phyloP scores from a whole-genome alignment of 2,888 invertebrate species.

The Mythimna albipuncta region DNA sequence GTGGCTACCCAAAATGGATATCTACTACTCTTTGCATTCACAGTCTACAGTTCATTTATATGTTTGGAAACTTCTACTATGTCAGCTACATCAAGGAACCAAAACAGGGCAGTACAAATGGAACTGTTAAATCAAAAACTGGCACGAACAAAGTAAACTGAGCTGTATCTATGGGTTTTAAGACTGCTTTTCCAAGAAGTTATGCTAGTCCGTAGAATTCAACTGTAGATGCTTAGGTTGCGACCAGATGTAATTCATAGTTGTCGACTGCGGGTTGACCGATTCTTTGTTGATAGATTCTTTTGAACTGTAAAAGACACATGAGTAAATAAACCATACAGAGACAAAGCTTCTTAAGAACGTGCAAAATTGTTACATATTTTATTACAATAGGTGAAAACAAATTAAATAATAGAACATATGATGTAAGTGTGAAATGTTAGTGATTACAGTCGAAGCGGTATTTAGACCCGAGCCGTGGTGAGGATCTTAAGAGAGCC shows the following conservation, averaged over 20 bases:
- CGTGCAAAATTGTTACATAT: too few relatives aligned
- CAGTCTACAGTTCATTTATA: slow-evolving; percentile 60
- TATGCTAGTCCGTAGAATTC: slow-evolving; percentile 25
- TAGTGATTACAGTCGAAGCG: too few relatives aligned
- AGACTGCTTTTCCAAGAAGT: slow-evolving; percentile 8
- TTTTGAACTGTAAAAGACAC: too few relatives aligned
- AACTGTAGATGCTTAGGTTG: slow-evolving; percentile 4
- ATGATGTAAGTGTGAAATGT: too few relatives aligned
- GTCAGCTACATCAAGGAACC: slow-evolving; percentile 50
- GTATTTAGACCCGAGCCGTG: too few relatives aligned
- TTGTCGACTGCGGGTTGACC: background rate
- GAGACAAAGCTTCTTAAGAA: too few relatives aligned
- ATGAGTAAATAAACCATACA: too few relatives aligned
- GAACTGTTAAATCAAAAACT: slow-evolving; percentile 10
- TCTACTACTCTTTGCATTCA: slow-evolving; percentile 10
- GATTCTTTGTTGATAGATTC: background rate
- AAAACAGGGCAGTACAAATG: slow-evolving; percentile 1
- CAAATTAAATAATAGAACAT: too few relatives aligned
- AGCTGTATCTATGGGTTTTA: background rate
- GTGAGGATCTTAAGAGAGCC: too few relatives aligned
- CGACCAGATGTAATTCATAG: slow-evolving; percentile 17
- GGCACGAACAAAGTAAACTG: slow-evolving; percentile 45
- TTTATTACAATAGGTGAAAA: too few relatives aligned
- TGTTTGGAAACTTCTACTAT: slow-evolving; percentile 69
- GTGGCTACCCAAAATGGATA: slow-evolving; percentile 65